These are phyloP conservation scores for Achlya flavicornis DNA, from an alignment of 2,888 invertebrate species.

Conservation along the genomic window DNA sequence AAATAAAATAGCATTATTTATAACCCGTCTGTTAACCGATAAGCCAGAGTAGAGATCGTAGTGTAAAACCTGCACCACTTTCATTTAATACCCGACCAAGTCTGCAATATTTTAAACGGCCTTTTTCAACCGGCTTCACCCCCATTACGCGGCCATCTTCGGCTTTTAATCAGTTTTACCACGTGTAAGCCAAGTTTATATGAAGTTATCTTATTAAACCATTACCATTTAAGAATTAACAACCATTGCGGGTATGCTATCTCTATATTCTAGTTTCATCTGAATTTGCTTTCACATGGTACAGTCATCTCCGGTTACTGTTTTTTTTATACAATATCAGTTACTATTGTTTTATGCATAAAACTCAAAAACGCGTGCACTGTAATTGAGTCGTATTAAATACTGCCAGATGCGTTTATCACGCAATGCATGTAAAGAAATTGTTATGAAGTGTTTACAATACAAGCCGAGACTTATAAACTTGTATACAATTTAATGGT, in stretches of 20 bases:
- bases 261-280: conserved; percentile 13
- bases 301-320: not conserved
- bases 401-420: not conserved
- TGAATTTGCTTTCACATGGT: conserved; percentile 10
- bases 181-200: conserved; percentile 8
- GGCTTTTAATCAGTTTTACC: conserved; percentile 7
- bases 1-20: conserved; percentile 1
- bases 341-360: not conserved
- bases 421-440: conserved; percentile 8
- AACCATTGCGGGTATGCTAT: conserved; percentile 13
- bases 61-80: conserved; percentile 1
- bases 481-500: not conserved
- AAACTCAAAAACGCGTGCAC: conserved; percentile 2
- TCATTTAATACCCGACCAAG: conserved; percentile 6
- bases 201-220: conserved; percentile 8
- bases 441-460: conserved; percentile 3
- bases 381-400: not conserved
- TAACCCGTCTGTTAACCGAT: not conserved
- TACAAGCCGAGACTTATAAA: not conserved
- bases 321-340: not conserved
- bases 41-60: conserved; percentile 2
- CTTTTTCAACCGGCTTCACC: not conserved
- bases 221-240: conserved; percentile 9
- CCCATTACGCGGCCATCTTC: conserved; percentile 7
- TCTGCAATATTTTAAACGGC: not conserved